phyloP scores from a whole-genome alignment of 2,113 vertebrate species.

The Bothrops jararaca region DNA sequence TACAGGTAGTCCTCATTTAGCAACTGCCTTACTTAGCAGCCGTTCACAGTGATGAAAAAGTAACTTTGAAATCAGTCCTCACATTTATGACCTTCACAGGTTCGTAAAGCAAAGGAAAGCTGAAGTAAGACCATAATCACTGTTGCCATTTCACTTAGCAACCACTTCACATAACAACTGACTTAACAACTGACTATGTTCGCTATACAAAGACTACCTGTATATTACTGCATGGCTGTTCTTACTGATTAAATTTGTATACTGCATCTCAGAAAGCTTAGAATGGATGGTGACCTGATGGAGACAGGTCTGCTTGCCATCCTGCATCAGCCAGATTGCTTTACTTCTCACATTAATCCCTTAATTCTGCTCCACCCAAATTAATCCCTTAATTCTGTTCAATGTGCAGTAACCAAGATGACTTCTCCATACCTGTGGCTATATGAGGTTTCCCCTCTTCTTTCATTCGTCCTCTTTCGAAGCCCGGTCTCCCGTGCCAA shows the following conservation, averaged over 20 bases:
- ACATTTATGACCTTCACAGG: neutral
- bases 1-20: neutral
- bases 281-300: neutral
- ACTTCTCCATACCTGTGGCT: constrained; percentile 17
- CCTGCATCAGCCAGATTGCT: neutral
- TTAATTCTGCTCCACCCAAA: too few relatives aligned
- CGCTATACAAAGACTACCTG: too few relatives aligned
- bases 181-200: neutral
- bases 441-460: constrained; percentile 1
- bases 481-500: neutral
- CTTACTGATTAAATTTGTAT: neutral
- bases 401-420: neutral
- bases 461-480: constrained; percentile 7
- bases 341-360: neutral
- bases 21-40: neutral
- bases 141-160: neutral
- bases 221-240: neutral
- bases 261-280: neutral
- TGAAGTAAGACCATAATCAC: neutral
- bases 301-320: neutral
- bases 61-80: neutral
- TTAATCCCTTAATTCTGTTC: neutral
- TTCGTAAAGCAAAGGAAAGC: neutral
- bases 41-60: neutral
- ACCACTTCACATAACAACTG: neutral